Percentiles rank a stretch among this genome's conserved stretches.
phyloP scores from a whole-genome alignment of 2,113 vertebrate genomes.

The Merops nubicus region DNA sequence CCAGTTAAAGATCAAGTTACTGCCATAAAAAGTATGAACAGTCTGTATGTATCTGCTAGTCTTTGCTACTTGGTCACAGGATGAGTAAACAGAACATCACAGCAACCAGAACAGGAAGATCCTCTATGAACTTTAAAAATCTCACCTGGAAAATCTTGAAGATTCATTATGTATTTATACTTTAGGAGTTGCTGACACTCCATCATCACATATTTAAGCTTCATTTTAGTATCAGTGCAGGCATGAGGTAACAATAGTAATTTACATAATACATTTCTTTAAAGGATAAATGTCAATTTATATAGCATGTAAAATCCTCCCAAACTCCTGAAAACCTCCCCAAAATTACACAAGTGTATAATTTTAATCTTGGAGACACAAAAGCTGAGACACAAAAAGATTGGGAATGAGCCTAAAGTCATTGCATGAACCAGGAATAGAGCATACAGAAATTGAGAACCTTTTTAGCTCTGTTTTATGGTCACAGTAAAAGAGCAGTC shows the following conservation, averaged over 20 bases:
- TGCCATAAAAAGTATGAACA: constrained; percentile 41
- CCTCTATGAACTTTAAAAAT: neutral
- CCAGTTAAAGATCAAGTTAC: constrained; percentile 41
- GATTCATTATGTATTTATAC: neutral
- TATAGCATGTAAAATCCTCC: neutral
- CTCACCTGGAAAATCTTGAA: neutral
- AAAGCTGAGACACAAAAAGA: neutral
- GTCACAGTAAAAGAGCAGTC: neutral
- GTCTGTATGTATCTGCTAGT: constrained; percentile 2
- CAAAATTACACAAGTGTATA: neutral
- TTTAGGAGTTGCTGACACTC: neutral
- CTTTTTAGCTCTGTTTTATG: neutral
- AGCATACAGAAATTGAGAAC: neutral
- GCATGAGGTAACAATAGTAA: neutral
- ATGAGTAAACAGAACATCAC: constrained; percentile 17
- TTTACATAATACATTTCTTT: neutral
- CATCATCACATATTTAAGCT: neutral
- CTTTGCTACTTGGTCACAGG: constrained; percentile 12
- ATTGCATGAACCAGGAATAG: neutral
- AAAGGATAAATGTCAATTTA: neutral
- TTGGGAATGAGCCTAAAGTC: neutral
- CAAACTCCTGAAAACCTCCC: neutral
- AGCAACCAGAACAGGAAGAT: constrained; percentile 26
- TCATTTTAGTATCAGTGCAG: neutral
- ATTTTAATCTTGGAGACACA: neutral